Percentiles rank a stretch among this genome's conserved stretches.
Evolutionary conservation across 2,888 invertebrate genomes (phyloP).

Genomic region (Apocheima hispidaria): DNA sequence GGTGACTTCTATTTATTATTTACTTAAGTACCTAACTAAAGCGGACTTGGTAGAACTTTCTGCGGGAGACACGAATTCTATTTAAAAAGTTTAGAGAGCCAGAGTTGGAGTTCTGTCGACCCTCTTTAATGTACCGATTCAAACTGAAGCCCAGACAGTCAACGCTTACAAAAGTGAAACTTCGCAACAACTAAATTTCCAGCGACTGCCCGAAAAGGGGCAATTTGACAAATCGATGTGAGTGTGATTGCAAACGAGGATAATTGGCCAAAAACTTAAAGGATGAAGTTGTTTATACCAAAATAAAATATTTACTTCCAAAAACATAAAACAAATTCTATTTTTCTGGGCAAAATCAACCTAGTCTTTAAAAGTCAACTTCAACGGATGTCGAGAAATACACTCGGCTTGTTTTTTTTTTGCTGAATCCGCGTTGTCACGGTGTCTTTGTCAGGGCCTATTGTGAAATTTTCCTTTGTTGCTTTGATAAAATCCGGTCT

Average conservation of each 20-base stretch:
- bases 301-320: neutral
- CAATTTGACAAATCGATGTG: slow-evolving; percentile 35
- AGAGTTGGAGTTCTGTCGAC: slow-evolving; percentile 49
- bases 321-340: no score
- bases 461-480: slow-evolving; percentile 19
- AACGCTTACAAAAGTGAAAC: slow-evolving; percentile 42
- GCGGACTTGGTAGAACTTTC: slow-evolving; percentile 49
- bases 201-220: slow-evolving; percentile 31
- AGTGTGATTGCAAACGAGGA: slow-evolving; percentile 31
- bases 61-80: slow-evolving; percentile 63
- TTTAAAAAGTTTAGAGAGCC: slow-evolving; percentile 70
- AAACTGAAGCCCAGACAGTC: slow-evolving; percentile 44
- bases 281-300: neutral
- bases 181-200: slow-evolving; percentile 35
- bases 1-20: slow-evolving; percentile 61
- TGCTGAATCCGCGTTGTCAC: slow-evolving; percentile 13
- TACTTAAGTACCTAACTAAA: slow-evolving; percentile 58
- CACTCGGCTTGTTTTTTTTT: slow-evolving; percentile 9
- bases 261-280: slow-evolving; percentile 27
- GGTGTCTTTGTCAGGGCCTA: slow-evolving; percentile 14
- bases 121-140: slow-evolving; percentile 51
- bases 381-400: slow-evolving; percentile 17
- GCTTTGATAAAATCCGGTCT: slow-evolving; percentile 9
- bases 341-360: neutral
- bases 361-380: slow-evolving; percentile 22